phyloP scores from a whole-genome alignment of 1,140 invertebrate species.

The Armadillidium nasatum region DNA sequence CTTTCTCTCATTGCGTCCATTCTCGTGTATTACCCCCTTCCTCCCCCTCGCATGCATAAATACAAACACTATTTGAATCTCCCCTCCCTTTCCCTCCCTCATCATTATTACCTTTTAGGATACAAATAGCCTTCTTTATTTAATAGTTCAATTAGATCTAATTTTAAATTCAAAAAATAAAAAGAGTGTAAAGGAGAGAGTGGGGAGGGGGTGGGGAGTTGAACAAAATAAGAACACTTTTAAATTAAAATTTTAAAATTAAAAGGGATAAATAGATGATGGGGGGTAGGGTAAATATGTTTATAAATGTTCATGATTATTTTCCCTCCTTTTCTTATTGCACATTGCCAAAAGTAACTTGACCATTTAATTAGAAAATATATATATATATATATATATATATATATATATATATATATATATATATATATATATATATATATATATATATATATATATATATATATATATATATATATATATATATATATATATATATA shows the following conservation, averaged over 20 bases:
- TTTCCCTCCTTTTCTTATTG: no score
- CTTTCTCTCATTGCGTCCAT: background rate
- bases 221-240: no score
- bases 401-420: background rate
- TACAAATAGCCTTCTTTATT: background rate
- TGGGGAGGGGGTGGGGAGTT: no score
- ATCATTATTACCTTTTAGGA: background rate
- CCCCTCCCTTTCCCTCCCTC: no score
- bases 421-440: constrained; percentile 5
- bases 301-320: no score
- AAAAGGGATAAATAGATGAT: no score
- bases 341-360: no score
- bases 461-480: constrained; percentile 16
- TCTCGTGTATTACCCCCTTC: background rate
- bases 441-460: constrained; percentile 25
- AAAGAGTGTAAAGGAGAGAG: background rate
- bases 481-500: background rate
- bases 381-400: background rate
- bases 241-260: no score
- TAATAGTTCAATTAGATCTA: background rate
- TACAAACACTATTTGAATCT: no score
- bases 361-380: no score
- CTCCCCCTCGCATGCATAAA: no score
- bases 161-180: background rate
- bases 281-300: no score